Percentiles rank a stretch among this genome's conserved stretches.
These are phyloP conservation scores for Hoplostethus atlanticus DNA, from an alignment of 2,797 vertebrate species.

Conservation along the genomic window DNA sequence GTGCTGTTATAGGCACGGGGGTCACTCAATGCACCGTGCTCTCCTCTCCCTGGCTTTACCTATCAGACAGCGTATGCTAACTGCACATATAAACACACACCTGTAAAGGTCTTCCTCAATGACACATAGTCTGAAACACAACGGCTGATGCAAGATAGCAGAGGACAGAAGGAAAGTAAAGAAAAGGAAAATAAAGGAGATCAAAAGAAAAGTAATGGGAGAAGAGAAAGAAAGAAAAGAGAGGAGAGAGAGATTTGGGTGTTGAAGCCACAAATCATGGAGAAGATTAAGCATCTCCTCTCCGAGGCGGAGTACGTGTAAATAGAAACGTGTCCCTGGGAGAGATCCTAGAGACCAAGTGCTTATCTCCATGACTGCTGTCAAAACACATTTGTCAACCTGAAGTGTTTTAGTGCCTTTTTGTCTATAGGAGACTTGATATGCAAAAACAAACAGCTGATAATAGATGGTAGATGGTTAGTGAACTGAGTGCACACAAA, in stretches of 20 bases:
- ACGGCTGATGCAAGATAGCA: constrained; percentile 32
- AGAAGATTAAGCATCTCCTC: constrained; percentile 71
- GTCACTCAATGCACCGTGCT: constrained; percentile 43
- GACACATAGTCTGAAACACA: constrained; percentile 25
- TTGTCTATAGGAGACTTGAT: constrained; percentile 54
- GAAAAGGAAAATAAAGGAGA: constrained; percentile 14
- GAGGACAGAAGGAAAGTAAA: constrained; percentile 23
- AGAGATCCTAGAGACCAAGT: constrained; percentile 67
- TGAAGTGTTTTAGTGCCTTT: constrained; percentile 57
- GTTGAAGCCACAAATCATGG: constrained; percentile 69
- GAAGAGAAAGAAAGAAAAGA: constrained; percentile 32
- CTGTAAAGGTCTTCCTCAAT: constrained; percentile 47
- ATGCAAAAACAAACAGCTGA: constrained; percentile 52
- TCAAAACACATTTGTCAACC: constrained; percentile 80
- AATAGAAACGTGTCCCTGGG: constrained; percentile 78
- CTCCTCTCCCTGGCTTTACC: constrained; percentile 37
- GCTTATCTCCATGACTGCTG: constrained; percentile 73
- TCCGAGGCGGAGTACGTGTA: constrained; percentile 71
- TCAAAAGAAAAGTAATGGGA: constrained; percentile 31
- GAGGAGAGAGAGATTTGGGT: constrained; percentile 53
- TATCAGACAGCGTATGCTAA: constrained; percentile 38
- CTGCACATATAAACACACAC: constrained; percentile 17
- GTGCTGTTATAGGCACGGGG: constrained; percentile 70
- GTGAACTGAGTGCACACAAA: neutral
- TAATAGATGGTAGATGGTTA: constrained; percentile 11